Conservation (phyloP, 1,140 invertebrate genomes). For the Zophobas atratus region DNA sequence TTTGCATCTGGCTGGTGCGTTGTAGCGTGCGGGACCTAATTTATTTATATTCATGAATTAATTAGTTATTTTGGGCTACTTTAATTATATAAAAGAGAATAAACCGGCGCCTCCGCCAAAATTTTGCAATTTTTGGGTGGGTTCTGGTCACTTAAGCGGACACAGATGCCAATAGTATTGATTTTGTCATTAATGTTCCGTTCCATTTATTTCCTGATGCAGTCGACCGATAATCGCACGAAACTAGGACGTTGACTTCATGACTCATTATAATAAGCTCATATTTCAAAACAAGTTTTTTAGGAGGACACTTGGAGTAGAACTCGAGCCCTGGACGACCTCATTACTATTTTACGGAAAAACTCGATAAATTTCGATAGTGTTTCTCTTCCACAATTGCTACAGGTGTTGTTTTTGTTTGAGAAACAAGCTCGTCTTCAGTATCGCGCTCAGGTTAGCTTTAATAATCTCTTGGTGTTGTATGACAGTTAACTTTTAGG, state of each 20-base stretch:
- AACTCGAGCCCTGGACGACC: slow-evolving; percentile 72
- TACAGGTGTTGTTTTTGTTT: slow-evolving; percentile 40
- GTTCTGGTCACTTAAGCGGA: background rate
- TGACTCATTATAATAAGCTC: slow-evolving; percentile 11
- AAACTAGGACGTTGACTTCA: slow-evolving; percentile 22
- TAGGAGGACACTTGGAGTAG: slow-evolving; percentile 75
- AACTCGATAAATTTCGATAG: slow-evolving; percentile 19
- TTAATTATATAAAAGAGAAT: slow-evolving; percentile 5
- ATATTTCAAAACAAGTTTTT: slow-evolving; percentile 21
- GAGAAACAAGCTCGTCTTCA: slow-evolving; percentile 43
- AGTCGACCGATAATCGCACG: slow-evolving; percentile 8
- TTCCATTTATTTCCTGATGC: slow-evolving; percentile 22
- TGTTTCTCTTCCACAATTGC: slow-evolving; percentile 9
- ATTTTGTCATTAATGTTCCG: slow-evolving; percentile 25
- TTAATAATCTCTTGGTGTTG: background rate
- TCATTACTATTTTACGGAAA: slow-evolving; percentile 67
- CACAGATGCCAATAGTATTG: slow-evolving; percentile 11
- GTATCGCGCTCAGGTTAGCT: slow-evolving; percentile 27
- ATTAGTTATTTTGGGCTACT: slow-evolving; percentile 22
- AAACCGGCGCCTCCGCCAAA: slow-evolving; percentile 7
- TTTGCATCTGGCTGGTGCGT: slow-evolving; percentile 20
- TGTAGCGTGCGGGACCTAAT: slow-evolving; percentile 13
- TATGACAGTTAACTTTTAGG: slow-evolving; percentile 1
- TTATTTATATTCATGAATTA: slow-evolving; percentile 22
- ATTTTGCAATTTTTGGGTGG: background rate